Evolutionary conservation across 2,888 invertebrate genomes (phyloP).

Genomic region (Melanchra persicariae): DNA sequence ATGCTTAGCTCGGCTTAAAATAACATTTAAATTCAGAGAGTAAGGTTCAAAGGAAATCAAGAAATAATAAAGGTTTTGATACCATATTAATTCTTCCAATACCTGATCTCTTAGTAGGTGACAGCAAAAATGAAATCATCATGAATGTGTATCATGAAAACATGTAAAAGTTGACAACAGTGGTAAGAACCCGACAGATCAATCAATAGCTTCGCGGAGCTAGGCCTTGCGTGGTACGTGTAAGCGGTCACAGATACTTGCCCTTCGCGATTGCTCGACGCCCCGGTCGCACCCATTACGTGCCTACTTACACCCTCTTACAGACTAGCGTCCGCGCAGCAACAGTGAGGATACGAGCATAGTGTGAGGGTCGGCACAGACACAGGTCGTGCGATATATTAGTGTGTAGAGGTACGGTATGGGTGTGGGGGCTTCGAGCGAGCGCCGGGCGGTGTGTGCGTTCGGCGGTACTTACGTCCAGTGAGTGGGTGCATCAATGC

Average conservation of each 20-base stretch:
- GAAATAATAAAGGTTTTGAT: slow-evolving; percentile 23
- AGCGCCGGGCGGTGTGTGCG: slow-evolving; percentile 88
- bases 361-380: slow-evolving; percentile 68
- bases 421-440: slow-evolving; percentile 81
- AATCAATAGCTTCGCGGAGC: slow-evolving; percentile 88
- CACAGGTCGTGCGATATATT: slow-evolving; percentile 71
- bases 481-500: slow-evolving; percentile 99
- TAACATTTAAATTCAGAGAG: slow-evolving; percentile 7
- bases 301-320: slow-evolving; percentile 50
- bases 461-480: slow-evolving; percentile 98
- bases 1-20: too few species aligned
- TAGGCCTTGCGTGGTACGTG: slow-evolving; percentile 90
- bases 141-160: slow-evolving; percentile 82
- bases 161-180: slow-evolving; percentile 82
- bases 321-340: slow-evolving; percentile 38
- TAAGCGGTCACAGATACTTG: slow-evolving; percentile 90
- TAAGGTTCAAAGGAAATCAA: neutral
- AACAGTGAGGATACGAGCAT: slow-evolving; percentile 61
- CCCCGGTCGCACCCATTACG: slow-evolving; percentile 63
- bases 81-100: slow-evolving; percentile 34
- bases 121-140: slow-evolving; percentile 35
- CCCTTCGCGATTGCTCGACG: slow-evolving; percentile 85
- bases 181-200: slow-evolving; percentile 86
- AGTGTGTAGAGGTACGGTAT: slow-evolving; percentile 72
- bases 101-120: slow-evolving; percentile 32